Evolutionary conservation across 1,140 invertebrate species (phyloP), one percentile per base, ranked within the genome.

Genomic region (Solen grandis): DNA sequence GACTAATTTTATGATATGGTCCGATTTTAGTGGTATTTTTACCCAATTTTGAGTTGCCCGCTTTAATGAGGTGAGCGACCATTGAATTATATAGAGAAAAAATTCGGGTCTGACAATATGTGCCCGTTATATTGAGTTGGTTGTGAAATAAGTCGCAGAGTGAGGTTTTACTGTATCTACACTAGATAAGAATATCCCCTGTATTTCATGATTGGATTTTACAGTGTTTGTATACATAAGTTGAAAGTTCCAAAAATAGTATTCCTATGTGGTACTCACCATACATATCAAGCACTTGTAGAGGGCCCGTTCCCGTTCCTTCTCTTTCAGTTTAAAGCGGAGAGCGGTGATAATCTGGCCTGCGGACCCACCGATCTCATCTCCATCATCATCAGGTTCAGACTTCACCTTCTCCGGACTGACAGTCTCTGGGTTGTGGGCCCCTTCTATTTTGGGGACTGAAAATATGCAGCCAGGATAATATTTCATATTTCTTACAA

Each of bases 251-350:
- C 19, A 33, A 33, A 25, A 65, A 10, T 10, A 2, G n/a, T 66
- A 66, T 19, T 5, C 8, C 55, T 19, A 19, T 16, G 16, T 50
- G 33, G 31, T 52, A 87, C 94, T 94, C 70, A 96, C 96, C 93
- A 97, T 95, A 91, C 97, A 97, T 73, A 97, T 97, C 16, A 97
- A 93, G 94, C 97, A 98, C 91, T 97, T 95, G 85, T 94, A 94
- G 91, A 92, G 95, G 29, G 82, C 85, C 52, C 84, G 82, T 50
- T 65, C 55, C 19, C 57, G 74, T 81, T 96, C 95, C 73, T 96
- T 93, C 81, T 96, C 95, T 52, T 94, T 93, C 68, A 96, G 94
- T 76, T 95, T 93, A 0, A 92, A 93, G 85, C 95, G 95, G 0
- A 96, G 92, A 1, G 96, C 95, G 85, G 96, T 95, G 38, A 97